Conservation (phyloP, 2,797 vertebrate genomes). For the Meriones psammophilus region DNA sequence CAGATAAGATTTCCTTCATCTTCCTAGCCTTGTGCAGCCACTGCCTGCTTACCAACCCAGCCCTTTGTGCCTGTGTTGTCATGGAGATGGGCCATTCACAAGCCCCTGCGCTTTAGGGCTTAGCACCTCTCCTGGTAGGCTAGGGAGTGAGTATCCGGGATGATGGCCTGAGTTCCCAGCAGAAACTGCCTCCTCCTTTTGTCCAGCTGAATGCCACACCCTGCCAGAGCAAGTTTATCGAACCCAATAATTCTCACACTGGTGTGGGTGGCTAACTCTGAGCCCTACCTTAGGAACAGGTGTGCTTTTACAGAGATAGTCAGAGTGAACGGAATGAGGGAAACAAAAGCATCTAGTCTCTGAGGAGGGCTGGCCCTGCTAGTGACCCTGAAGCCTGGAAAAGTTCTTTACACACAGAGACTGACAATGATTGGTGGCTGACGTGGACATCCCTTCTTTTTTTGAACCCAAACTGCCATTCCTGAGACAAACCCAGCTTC, state of each 20-base stretch:
- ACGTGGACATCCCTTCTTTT: background rate
- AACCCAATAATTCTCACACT: background rate
- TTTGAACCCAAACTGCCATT: too few species aligned
- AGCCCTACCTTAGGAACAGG: background rate
- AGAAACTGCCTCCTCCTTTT: background rate
- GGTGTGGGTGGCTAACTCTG: background rate
- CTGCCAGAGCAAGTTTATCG: background rate
- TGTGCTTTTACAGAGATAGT: background rate
- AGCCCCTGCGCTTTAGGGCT: conserved; percentile 79
- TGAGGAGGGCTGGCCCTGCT: background rate
- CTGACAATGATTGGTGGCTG: background rate
- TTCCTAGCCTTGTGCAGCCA: conserved; percentile 47
- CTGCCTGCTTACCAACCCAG: conserved; percentile 47
- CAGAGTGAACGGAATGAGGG: background rate
- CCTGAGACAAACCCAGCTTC: background rate
- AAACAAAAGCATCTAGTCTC: background rate
- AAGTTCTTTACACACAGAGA: background rate
- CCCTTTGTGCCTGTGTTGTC: conserved; percentile 81
- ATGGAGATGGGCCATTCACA: conserved; percentile 81
- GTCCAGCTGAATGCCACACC: background rate
- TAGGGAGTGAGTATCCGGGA: background rate
- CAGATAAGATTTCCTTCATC: conserved; percentile 72
- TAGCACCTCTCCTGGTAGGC: conserved; percentile 68
- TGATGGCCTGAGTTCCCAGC: background rate
- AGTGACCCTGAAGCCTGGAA: background rate